Conservation (phyloP, 1,140 invertebrate species). For the Carcinoscorpius rotundicauda region DNA sequence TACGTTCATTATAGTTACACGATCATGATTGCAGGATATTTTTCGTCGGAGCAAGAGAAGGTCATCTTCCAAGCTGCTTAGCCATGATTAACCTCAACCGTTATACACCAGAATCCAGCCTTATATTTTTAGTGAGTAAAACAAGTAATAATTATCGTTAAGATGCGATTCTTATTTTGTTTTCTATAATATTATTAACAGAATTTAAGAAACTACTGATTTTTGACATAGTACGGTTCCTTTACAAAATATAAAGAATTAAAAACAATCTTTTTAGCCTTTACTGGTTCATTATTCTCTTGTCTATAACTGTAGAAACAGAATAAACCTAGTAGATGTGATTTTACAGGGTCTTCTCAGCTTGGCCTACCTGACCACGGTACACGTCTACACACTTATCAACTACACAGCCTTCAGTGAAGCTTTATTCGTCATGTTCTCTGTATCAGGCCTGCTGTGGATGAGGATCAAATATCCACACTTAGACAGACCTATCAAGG, state of each 20-base stretch:
- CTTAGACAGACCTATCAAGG: slow-evolving; percentile 69
- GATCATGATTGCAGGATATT: slow-evolving; percentile 43
- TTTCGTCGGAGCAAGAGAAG: slow-evolving; percentile 85
- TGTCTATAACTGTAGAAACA: too few relatives aligned
- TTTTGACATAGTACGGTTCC: too few relatives aligned
- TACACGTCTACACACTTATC: slow-evolving; percentile 74
- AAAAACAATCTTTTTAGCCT: too few relatives aligned
- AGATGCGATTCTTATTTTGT: too few relatives aligned
- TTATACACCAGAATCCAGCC: slow-evolving; percentile 77
- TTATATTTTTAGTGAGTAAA: slow-evolving; percentile 67
- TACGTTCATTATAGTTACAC: not conserved
- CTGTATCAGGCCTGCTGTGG: slow-evolving; percentile 75
- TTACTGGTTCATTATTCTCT: too few relatives aligned
- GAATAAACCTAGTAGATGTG: too few relatives aligned
- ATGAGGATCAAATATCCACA: slow-evolving; percentile 68
- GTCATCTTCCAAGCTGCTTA: slow-evolving; percentile 75
- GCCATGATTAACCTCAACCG: slow-evolving; percentile 73
- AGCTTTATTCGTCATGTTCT: slow-evolving; percentile 74
- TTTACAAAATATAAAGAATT: too few relatives aligned
- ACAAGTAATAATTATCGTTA: too few relatives aligned
- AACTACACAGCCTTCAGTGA: slow-evolving; percentile 92
- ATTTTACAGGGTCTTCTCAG: slow-evolving; percentile 38
- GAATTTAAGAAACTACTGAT: too few relatives aligned
- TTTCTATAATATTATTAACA: too few relatives aligned
- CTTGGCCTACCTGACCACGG: slow-evolving; percentile 41